A percentile compares a stretch with the other conserved stretches of the same genome.
Evolutionary conservation across 2,113 vertebrate genomes (phyloP).

Genomic region (Chaetura pelagica): DNA sequence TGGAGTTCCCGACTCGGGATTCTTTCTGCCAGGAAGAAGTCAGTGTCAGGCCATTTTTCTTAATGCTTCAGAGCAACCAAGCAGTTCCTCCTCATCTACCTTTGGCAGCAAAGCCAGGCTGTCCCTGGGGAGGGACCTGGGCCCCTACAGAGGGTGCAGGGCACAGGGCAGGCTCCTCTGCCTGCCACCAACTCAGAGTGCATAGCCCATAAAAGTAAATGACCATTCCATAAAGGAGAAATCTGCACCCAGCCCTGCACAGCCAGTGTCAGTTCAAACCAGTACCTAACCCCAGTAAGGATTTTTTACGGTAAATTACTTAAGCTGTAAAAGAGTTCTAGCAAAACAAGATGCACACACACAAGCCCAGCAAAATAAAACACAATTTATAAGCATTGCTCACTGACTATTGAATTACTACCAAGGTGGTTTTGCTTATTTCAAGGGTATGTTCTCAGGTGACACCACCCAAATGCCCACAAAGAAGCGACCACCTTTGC

Average conservation of each 20-base stretch:
- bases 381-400: not conserved
- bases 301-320: not conserved
- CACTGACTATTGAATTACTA: not conserved
- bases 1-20: not conserved
- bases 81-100: not conserved
- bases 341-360: not conserved
- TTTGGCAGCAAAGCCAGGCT: not conserved
- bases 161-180: not conserved
- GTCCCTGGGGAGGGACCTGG: not conserved
- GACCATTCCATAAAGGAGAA: not conserved
- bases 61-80: not conserved
- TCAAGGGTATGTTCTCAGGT: fast-evolving
- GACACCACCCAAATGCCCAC: fast-evolving
- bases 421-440: not conserved
- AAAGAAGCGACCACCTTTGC: fast-evolving
- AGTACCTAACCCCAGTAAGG: not conserved
- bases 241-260: not conserved
- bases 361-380: not conserved
- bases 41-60: not conserved
- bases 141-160: not conserved
- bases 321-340: not conserved
- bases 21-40: not conserved
- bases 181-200: not conserved
- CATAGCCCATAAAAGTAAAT: not conserved
- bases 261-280: not conserved